Evolutionary conservation across 2,888 invertebrate genomes (phyloP).

Genomic region (Chloroclystis v-ata): DNA sequence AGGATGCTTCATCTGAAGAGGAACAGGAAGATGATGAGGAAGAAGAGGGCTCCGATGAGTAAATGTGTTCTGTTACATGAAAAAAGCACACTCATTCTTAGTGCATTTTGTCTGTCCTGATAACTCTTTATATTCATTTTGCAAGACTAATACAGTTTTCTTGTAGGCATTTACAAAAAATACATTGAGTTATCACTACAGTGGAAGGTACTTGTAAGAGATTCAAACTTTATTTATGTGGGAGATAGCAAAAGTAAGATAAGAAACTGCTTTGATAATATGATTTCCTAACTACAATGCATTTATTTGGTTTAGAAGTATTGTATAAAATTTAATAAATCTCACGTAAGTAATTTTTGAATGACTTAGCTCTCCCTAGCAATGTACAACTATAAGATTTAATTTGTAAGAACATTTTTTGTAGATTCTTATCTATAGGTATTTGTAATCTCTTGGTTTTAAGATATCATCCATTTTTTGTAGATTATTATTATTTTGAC

Average conservation of each 20-base stretch:
- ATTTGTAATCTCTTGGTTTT: conserved; percentile 74
- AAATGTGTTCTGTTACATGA: conserved; percentile 49
- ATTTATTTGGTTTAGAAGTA: conserved; percentile 45
- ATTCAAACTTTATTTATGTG: conserved; percentile 66
- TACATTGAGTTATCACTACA: conserved; percentile 62
- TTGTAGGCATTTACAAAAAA: conserved; percentile 23
- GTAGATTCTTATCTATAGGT: conserved; percentile 71
- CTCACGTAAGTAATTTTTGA: conserved; percentile 68
- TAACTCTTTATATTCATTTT: conserved; percentile 52
- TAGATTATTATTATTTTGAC: conserved; percentile 59
- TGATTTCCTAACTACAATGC: conserved; percentile 37
- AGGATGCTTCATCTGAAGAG: conserved; percentile 71
- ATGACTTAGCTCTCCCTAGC: conserved; percentile 68
- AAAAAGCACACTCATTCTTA: conserved; percentile 57
- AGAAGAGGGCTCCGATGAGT: conserved; percentile 75
- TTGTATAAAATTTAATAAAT: conserved; percentile 34
- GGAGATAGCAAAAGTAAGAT: conserved; percentile 45
- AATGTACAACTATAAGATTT: conserved; percentile 73
- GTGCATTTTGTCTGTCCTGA: conserved; percentile 71
- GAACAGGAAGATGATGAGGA: conserved; percentile 74
- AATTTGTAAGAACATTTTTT: conserved; percentile 71
- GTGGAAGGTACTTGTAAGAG: conserved; percentile 61
- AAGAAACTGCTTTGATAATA: conserved; percentile 33
- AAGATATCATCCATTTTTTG: conserved; percentile 56
- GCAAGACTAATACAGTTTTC: conserved; percentile 14